Evolutionary conservation across 2,797 vertebrate genomes (phyloP).

Genomic region (Limosa lapponica): DNA sequence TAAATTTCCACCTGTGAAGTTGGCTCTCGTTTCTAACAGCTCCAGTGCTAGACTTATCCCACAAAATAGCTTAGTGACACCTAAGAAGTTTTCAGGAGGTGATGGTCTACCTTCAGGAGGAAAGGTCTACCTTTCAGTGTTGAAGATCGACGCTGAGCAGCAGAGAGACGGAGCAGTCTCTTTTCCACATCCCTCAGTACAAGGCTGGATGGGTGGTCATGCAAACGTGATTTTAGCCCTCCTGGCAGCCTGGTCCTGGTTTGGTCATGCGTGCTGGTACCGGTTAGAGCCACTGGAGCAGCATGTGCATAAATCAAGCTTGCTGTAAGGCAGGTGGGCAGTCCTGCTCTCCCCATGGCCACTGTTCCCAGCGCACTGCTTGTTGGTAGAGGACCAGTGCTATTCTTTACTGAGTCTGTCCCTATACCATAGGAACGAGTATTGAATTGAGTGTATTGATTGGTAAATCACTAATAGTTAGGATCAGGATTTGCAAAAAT

Average conservation of each 20-base stretch:
- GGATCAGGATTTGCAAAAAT: neutral
- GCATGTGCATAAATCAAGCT: neutral
- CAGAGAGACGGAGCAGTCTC: neutral
- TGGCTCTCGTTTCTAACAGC: neutral
- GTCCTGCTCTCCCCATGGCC: neutral
- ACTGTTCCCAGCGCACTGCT: fast-evolving
- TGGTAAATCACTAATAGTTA: neutral
- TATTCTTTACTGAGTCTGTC: neutral
- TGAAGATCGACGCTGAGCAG: neutral
- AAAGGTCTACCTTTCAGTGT: no score
- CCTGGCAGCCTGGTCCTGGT: neutral
- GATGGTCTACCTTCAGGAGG: neutral
- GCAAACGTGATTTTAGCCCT: neutral
- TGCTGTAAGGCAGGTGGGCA: neutral
- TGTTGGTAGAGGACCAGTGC: neutral
- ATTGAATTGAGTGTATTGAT: neutral
- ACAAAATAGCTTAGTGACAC: neutral
- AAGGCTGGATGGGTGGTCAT: neutral
- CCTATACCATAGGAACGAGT: neutral
- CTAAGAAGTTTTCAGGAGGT: neutral
- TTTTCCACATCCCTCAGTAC: neutral
- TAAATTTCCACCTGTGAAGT: neutral
- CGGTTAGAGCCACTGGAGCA: neutral
- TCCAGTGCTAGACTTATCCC: neutral
- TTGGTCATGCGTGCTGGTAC: neutral